Base-by-base conservation (phyloP, 2,797 vertebrate genomes). In the Ctenopoma kingsleyae region DNA sequence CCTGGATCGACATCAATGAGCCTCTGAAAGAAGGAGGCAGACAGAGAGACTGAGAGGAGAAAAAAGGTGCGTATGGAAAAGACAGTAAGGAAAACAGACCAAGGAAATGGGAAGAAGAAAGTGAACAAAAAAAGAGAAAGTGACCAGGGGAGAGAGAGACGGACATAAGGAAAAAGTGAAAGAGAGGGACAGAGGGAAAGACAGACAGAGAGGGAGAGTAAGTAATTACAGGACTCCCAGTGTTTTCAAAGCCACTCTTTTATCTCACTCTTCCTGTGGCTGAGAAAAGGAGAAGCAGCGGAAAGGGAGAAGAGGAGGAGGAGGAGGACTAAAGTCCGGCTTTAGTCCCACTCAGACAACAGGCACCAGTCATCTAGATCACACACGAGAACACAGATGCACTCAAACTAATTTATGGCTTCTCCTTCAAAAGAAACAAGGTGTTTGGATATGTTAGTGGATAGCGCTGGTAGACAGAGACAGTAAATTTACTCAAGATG, bases 171-270 rank as follows among this genome's bases (percentile, higher is more conserved):
- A 55, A 43, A 40, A 35, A 44, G 53, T 55, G 43, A 23, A 48
- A 64, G 52, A n/a, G 2, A 17, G 7, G 20, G 38, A 32, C 1
- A 54, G 38, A 52, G 48, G 36, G 56, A 22, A 40, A 56, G 5
- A 38, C 32, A 52, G 52, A 62, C 44, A 52, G 51, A 70, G 71
- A 78, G 62, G 59, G 50, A 58, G 81, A 68, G 72, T 47, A 43
- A 80, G 80, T 92, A 92, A 94, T 93, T 94, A 92, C 77, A 93
- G 85, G 91, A 88, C 88, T 86, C 70, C 71, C 63, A 43, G 78
- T 79, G 81, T 85, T 88, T 88, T 91, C 91, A 92, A 91, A 93
- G 89, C 82, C 68, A 60, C 67, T 71, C 90, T 92, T 93, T 93
- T 84, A 92, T 93, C 80, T 81, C 69, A 66, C 74, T 76, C 84